Conservation (phyloP, 2,888 invertebrate genomes). For the Eubasilissa splendida region DNA sequence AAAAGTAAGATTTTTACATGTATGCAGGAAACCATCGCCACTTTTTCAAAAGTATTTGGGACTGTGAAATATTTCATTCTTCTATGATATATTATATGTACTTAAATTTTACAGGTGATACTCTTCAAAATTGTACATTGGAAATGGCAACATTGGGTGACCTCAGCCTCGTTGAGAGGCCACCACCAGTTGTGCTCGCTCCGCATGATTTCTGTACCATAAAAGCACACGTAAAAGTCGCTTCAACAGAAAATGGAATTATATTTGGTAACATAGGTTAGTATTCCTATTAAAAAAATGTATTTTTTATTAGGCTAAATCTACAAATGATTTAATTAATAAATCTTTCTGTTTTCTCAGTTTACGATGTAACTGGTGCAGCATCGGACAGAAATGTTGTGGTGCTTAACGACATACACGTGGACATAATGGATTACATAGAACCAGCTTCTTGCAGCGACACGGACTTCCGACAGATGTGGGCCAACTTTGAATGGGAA, state of each 20-base stretch:
- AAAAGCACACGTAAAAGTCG: conserved; percentile 98
- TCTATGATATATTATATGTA: conserved; percentile 13
- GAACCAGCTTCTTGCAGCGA: conserved; percentile 96
- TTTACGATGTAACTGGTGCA: conserved; percentile 96
- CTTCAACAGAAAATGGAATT: conserved; percentile 99
- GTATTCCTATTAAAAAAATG: conserved; percentile 53
- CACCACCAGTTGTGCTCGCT: conserved; percentile 94
- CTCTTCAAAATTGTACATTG: conserved; percentile 96
- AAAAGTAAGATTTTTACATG: too few species aligned
- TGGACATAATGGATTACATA: conserved; percentile 99
- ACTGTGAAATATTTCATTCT: background rate
- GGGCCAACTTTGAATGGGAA: conserved; percentile 99
- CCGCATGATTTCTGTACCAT: conserved; percentile 98
- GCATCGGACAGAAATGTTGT: conserved; percentile 96
- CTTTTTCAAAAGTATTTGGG: too few species aligned
- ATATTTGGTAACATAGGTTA: conserved; percentile 98
- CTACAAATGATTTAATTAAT: background rate
- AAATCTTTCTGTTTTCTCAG: conserved; percentile 67
- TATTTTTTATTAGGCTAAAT: background rate
- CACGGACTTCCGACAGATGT: conserved; percentile 98
- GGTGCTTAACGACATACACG: conserved; percentile 98
- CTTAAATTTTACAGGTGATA: conserved; percentile 77
- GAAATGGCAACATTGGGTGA: conserved; percentile 98
- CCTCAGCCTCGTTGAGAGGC: conserved; percentile 97
- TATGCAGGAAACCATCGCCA: too few species aligned